Base-by-base conservation (phyloP, 2,797 vertebrate genomes). In the Scomberomorus guttatus region DNA sequence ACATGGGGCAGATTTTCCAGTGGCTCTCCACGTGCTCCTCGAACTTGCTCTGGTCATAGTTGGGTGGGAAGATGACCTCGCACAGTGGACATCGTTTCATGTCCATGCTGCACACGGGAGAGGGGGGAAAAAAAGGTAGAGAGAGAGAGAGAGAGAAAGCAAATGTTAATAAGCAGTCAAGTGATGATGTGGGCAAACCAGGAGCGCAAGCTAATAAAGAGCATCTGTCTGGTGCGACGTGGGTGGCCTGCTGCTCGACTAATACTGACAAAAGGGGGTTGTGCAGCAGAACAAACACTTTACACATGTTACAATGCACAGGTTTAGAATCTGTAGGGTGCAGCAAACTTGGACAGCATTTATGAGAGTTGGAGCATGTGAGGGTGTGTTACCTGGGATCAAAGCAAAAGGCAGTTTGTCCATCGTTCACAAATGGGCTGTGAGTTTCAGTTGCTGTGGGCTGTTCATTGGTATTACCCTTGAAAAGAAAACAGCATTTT, bases 1-100 rank as follows among this genome's bases (percentile, higher is more conserved):
- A 99, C 97, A 99, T 98, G 22, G 98, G 98, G 83, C 98, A 99
- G 82, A 97, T 97, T 90, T 99, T 99, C 98, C 98, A 99, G 95
- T 99, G 98, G 86, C 98, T 99, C 93, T 99, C 98, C 54, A 99
- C 98, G 0, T 99, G 98, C 66, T 98, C 98, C 93, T 98, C 98
- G 22, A 99, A 99, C 89, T 99, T 99, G 83, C 93, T 96, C 97
- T 99, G 98, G 83, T 99, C 97, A 0, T 99, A 99, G 95, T 99
- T 98, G 0, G 98, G 98, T 1, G 98, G 98, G 88, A 99, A 99
- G 95, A 98, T 97, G 86, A 99, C 94, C 76, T 98, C 96, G 0
- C 98, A 99, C 52, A 99, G 95, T 0, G 98, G 98, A 89, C 98
- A 99, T 4, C 97, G 97, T 94, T 99, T 99, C 91, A 97, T 95